phyloP scores from a whole-genome alignment of 2,888 invertebrate species.

The Conops quadrifasciatus region DNA sequence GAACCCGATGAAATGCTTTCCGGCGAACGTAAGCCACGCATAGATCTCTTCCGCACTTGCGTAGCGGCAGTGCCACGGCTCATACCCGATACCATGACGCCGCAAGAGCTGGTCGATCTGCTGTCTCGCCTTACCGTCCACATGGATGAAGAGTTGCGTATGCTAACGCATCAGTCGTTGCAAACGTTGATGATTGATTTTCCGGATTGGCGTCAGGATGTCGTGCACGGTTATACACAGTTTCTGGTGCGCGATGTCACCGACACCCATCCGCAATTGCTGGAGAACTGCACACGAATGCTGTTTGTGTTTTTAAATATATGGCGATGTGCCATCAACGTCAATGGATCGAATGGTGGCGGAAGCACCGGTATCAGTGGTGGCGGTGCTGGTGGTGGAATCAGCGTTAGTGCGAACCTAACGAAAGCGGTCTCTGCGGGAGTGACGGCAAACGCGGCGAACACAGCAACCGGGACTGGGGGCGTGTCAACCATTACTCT shows the following conservation, averaged over 20 bases:
- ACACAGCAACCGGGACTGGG: constrained; percentile 14
- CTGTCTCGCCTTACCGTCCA: constrained; percentile 94
- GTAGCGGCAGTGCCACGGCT: constrained; percentile 97
- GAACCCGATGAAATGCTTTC: constrained; percentile 91
- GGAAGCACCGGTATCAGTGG: constrained; percentile 37
- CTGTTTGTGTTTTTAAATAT: constrained; percentile 88
- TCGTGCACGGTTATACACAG: constrained; percentile 91
- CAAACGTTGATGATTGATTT: constrained; percentile 97
- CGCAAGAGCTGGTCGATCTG: constrained; percentile 92
- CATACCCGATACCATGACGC: constrained; percentile 97
- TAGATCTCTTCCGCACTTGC: constrained; percentile 97
- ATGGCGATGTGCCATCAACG: constrained; percentile 84
- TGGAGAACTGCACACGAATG: constrained; percentile 94
- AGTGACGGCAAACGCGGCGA: constrained; percentile 1
- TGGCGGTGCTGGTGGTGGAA: constrained; percentile 28
- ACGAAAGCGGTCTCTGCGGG: constrained; percentile 36
- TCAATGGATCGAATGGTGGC: constrained; percentile 46
- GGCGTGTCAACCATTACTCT: constrained; percentile 19
- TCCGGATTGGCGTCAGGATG: constrained; percentile 97
- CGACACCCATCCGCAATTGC: constrained; percentile 68
- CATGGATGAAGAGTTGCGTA: constrained; percentile 97
- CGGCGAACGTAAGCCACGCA: constrained; percentile 96
- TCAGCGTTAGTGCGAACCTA: constrained; percentile 19
- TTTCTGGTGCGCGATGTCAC: constrained; percentile 91
- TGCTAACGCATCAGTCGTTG: constrained; percentile 91